Evolutionary conservation across 2,113 vertebrate genomes (phyloP).

Genomic region (Thryonomys swinderianus): DNA sequence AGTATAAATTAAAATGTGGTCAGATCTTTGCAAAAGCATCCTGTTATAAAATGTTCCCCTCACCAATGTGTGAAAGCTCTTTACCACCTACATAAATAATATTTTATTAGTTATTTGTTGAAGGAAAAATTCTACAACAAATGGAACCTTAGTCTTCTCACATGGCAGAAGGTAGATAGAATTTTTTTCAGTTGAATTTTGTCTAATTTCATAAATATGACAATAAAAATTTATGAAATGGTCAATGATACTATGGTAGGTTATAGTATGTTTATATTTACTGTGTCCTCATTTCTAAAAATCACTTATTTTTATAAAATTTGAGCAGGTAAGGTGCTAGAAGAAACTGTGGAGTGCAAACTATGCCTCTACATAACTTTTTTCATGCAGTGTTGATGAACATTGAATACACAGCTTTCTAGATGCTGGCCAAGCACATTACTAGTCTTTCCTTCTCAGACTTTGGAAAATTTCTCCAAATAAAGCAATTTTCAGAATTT

Average conservation of each 20-base stretch:
- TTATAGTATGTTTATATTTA: background rate
- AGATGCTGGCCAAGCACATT: background rate
- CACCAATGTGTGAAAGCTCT: background rate
- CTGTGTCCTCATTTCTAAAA: background rate
- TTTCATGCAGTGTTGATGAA: rapidly evolving
- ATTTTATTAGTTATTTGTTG: background rate
- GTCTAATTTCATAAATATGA: background rate
- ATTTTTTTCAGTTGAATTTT: background rate
- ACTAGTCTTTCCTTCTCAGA: background rate
- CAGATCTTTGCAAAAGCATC: background rate
- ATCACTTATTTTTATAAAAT: slow-evolving; percentile 9
- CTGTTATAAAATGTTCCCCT: background rate
- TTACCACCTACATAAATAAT: background rate
- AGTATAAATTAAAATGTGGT: background rate
- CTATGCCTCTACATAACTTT: background rate
- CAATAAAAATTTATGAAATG: background rate
- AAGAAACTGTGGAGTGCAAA: background rate
- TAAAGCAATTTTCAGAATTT: background rate
- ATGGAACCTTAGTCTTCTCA: background rate
- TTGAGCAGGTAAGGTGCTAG: background rate
- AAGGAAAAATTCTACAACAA: background rate
- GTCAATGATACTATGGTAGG: rapidly evolving
- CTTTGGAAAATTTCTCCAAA: background rate
- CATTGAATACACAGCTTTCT: rapidly evolving
- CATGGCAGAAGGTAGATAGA: background rate